A percentile compares a stretch with the other conserved stretches of the same genome.
Conservation (phyloP, 2,113 vertebrate genomes). For the Embiotoca jacksoni region DNA sequence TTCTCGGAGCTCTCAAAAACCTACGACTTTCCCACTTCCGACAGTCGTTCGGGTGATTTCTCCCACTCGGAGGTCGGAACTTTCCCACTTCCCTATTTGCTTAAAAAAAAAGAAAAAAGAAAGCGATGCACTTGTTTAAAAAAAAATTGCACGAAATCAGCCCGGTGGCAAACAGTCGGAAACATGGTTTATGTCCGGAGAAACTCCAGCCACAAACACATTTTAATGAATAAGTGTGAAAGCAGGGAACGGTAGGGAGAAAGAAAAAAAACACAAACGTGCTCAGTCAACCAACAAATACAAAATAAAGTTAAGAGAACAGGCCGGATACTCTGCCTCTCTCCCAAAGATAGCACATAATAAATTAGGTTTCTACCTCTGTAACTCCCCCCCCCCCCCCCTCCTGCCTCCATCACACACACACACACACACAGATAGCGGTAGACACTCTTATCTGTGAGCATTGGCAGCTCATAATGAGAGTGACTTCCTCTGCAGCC, state of each 20-base stretch:
- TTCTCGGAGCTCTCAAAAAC: too few relatives aligned
- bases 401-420: constrained; percentile 5
- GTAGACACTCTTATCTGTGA: constrained; percentile 56
- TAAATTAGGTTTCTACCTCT: constrained; percentile 50
- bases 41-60: too few relatives aligned
- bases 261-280: constrained; percentile 3
- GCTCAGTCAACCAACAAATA: constrained; percentile 60
- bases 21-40: too few relatives aligned
- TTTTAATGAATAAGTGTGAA: constrained; percentile 44
- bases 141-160: background rate
- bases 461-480: constrained; percentile 67
- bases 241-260: background rate
- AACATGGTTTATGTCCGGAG: constrained; percentile 28
- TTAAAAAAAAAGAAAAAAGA: background rate
- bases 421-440: constrained; percentile 3
- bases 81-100: too few relatives aligned
- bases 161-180: background rate
- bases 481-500: constrained; percentile 68
- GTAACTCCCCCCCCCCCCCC: constrained; percentile 45
- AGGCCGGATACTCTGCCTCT: constrained; percentile 9
- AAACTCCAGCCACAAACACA: constrained; percentile 5
- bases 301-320: constrained; percentile 46
- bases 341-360: constrained; percentile 40
- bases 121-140: constrained; percentile 1
- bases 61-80: too few relatives aligned